phyloP scores from a whole-genome alignment of 2,888 invertebrate species.

The Diadegma fenestrale region DNA sequence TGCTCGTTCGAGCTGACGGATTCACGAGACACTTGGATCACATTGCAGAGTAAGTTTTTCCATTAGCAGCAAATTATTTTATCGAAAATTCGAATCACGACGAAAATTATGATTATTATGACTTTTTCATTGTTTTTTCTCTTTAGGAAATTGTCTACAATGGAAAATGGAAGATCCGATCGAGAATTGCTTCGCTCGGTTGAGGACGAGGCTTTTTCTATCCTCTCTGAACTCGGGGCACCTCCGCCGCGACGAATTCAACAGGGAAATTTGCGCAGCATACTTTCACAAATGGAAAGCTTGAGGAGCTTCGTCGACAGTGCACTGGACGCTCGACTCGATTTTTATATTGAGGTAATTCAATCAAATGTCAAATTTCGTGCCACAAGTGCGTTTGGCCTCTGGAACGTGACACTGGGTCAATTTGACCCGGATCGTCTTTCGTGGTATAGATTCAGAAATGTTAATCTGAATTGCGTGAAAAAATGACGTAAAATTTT shows the following conservation, averaged over 20 bases:
- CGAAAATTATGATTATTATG: neutral
- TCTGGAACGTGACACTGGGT: no score
- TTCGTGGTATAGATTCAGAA: no score
- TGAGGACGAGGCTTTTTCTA: conserved; percentile 79
- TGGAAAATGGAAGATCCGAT: conserved; percentile 75
- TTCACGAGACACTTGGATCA: conserved; percentile 77
- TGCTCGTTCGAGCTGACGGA: conserved; percentile 78
- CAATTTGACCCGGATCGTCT: no score
- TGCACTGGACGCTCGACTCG: conserved; percentile 79
- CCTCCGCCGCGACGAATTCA: conserved; percentile 80
- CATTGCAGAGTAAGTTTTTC: conserved; percentile 75
- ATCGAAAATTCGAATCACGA: neutral
- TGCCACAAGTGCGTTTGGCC: neutral
- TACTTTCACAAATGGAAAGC: conserved; percentile 75
- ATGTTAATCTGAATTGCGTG: no score
- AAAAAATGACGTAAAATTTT: no score
- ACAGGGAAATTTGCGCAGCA: conserved; percentile 74
- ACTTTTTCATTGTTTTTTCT: conserved; percentile 10
- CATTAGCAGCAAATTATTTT: neutral
- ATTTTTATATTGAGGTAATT: conserved; percentile 82
- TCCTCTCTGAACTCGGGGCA: conserved; percentile 79
- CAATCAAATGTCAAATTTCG: neutral
- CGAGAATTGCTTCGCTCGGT: conserved; percentile 78
- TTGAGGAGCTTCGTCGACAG: conserved; percentile 77
- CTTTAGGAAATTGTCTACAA: conserved; percentile 74